phyloP scores from a whole-genome alignment of 92 coral and sea anemone species.

The Isaurus tuberculatus region DNA sequence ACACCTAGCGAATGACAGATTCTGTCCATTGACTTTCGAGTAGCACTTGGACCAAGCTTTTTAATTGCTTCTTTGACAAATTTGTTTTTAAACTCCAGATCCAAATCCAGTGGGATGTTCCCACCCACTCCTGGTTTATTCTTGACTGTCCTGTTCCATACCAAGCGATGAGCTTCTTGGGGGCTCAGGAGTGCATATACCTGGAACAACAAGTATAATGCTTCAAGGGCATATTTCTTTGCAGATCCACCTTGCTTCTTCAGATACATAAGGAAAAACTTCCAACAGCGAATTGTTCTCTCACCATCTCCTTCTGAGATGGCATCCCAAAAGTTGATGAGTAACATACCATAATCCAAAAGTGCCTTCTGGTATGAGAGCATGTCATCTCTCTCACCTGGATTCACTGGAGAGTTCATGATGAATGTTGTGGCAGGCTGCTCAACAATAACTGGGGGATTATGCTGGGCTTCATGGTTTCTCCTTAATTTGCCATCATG shows the following conservation, averaged over 20 bases:
- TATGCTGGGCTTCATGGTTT: constrained; percentile 51
- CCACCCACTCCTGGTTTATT: constrained; percentile 74
- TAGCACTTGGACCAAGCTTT: constrained; percentile 63
- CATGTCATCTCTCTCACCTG: constrained; percentile 58
- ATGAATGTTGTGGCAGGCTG: constrained; percentile 24
- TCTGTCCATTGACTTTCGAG: constrained; percentile 49
- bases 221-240: constrained; percentile 58
- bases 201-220: constrained; percentile 53
- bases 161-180: constrained; percentile 60
- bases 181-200: constrained; percentile 52
- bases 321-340: constrained; percentile 64
- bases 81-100: constrained; percentile 54
- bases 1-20: constrained; percentile 47
- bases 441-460: constrained; percentile 52
- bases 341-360: constrained; percentile 70
- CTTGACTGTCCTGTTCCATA: constrained; percentile 76
- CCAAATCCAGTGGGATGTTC: constrained; percentile 71
- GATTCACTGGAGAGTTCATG: constrained; percentile 15
- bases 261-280: constrained; percentile 63
- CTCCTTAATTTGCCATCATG: constrained; percentile 59
- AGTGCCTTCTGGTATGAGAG: constrained; percentile 64
- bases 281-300: constrained; percentile 60
- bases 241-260: constrained; percentile 43
- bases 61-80: constrained; percentile 56
- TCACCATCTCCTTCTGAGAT: constrained; percentile 73